Evolutionary conservation across 2,797 vertebrate species (phyloP).

Genomic region (Gymnothorax javanicus): DNA sequence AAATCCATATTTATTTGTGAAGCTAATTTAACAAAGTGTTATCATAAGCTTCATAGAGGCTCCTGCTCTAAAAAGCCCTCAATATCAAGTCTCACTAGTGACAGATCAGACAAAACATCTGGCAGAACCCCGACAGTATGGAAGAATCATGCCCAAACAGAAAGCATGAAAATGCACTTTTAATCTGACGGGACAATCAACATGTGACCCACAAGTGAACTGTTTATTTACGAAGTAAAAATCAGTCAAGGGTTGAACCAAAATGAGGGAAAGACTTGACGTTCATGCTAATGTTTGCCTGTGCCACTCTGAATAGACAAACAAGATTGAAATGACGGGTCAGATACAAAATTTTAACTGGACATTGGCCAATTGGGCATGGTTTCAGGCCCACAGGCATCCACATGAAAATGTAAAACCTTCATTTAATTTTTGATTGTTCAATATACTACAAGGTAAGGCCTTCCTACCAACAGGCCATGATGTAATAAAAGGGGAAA

Average conservation of each 20-base stretch:
- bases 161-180: too few species aligned
- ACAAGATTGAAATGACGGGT: neutral
- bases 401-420: neutral
- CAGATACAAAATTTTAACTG: neutral
- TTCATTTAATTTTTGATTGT: neutral
- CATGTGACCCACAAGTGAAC: too few species aligned
- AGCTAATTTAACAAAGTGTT: neutral
- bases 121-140: too few species aligned
- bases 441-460: neutral
- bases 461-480: neutral
- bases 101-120: too few species aligned
- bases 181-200: too few species aligned
- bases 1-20: too few species aligned
- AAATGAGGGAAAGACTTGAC: neutral
- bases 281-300: neutral
- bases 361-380: neutral
- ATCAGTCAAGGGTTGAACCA: too few species aligned
- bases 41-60: neutral
- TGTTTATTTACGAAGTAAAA: too few species aligned
- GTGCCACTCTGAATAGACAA: neutral
- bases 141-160: too few species aligned
- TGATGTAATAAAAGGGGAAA: neutral
- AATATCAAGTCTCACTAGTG: too few species aligned
- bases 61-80: too few species aligned
- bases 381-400: neutral